Evolutionary conservation across 2,888 invertebrate genomes (phyloP), one percentile per base, ranked within the genome.

Genomic region (Lasioglossum morio): DNA sequence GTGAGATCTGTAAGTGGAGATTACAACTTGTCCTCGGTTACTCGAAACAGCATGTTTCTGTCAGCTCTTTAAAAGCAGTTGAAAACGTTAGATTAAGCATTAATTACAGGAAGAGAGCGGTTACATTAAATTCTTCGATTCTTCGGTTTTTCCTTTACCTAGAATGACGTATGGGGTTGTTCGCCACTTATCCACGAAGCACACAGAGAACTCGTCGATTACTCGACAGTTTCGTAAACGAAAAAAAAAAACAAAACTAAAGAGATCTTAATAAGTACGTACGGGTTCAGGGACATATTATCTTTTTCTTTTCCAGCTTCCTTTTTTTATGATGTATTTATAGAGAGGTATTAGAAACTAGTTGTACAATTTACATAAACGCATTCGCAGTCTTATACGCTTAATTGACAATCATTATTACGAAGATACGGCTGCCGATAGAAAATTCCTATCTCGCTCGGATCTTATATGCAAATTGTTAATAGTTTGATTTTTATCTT

Each of bases 221-320:
- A 27, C 60, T 16, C 7, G 63, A 30, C 30, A 19, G 30, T 63
- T 63, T 63, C 30, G 30, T 30, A 30, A 30, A 63, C 63, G 63
- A 63, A 63, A 63, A 2, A 63, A 63, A 63, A 63, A 2, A 63
- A 30, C 30, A 30, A 30, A 30, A 63, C 30, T 16, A 16, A 27
- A 16, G 7, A 63, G 63, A 30, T 63, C 63, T 63, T 63, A 30
- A 63, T 63, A 63, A 63, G 16, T 63, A 7, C 30, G 14, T 63
- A 14, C 63, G 14, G 63, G 63, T 30, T 16, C 30, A 19, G 63
- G 30, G 63, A 63, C 63, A 63, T 63, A 63, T 30, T n/a, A 27
- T 57, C 0, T n/a, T 60, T 60, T n/a, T n/a, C 0, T 0, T 12
- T 4, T 0, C 10, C n/a, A 3, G 8, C 3, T n/a, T 8, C n/a